Conservation (phyloP, 2,113 vertebrate species). For the Cacatua alba region DNA sequence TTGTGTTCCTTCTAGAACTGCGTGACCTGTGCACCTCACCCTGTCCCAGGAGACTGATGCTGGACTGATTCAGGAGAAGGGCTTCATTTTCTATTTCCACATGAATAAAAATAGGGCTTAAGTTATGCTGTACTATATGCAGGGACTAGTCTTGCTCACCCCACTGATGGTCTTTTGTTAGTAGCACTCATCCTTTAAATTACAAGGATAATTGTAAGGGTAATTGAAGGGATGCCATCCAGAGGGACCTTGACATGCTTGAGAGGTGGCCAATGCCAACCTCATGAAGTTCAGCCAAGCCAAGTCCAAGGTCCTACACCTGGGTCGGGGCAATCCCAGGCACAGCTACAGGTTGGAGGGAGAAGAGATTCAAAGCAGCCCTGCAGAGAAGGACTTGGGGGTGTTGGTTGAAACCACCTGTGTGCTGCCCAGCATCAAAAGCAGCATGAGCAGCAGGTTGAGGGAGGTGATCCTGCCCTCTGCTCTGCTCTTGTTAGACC, state of each 20-base stretch:
- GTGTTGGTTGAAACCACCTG: neutral
- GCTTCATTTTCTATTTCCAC: neutral
- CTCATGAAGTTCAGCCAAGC: neutral
- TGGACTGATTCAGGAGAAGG: neutral
- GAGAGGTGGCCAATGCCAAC: neutral
- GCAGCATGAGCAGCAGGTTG: no score
- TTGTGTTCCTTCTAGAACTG: neutral
- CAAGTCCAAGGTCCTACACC: neutral
- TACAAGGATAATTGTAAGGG: neutral
- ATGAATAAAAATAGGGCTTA: neutral
- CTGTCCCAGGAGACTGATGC: neutral
- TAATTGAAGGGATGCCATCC: neutral
- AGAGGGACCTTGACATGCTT: neutral
- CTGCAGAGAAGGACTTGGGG: neutral
- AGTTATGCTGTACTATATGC: neutral
- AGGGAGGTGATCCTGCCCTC: no score
- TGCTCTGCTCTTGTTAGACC: no score
- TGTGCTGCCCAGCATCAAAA: no score
- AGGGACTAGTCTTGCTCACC: neutral
- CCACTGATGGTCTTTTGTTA: neutral
- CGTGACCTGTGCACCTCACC: neutral
- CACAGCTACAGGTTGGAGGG: neutral
- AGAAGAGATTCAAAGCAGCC: neutral
- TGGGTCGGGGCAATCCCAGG: neutral
- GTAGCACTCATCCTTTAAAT: neutral